Conservation (phyloP, 2,113 vertebrate genomes). For the Oxygymnocypris stewartii region DNA sequence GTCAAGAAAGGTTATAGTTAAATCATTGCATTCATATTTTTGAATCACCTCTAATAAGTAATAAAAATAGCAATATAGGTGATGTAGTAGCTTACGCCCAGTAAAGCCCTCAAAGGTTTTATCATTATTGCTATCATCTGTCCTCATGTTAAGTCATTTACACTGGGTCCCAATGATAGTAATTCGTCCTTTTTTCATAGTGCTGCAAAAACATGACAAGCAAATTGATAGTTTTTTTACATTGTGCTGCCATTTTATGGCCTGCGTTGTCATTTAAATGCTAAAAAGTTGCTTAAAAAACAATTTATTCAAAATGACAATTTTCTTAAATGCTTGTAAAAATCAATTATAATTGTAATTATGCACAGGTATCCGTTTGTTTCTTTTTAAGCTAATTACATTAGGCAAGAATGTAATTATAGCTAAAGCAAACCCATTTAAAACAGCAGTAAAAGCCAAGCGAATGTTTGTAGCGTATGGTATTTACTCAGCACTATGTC, state of each 20-base stretch:
- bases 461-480: background rate
- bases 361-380: constrained; percentile 27
- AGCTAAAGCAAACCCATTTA: constrained; percentile 31
- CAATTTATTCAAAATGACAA: constrained; percentile 38
- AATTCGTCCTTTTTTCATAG: background rate
- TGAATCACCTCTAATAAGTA: background rate
- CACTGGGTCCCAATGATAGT: constrained; percentile 17
- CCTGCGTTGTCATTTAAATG: constrained; percentile 7
- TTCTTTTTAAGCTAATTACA: constrained; percentile 38
- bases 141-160: constrained; percentile 27
- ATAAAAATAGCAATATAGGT: constrained; percentile 1
- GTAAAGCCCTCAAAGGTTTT: constrained; percentile 8
- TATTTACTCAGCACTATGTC: constrained; percentile 23
- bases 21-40: constrained; percentile 13
- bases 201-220: background rate
- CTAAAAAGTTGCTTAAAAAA: constrained; percentile 27
- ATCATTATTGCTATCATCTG: constrained; percentile 2
- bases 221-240: background rate
- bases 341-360: constrained; percentile 39
- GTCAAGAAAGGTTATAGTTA: constrained; percentile 28
- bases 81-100: background rate
- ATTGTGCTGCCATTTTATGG: background rate
- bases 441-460: constrained; percentile 30
- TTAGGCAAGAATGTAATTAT: constrained; percentile 30
- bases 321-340: constrained; percentile 44